A percentile compares a stretch with the other conserved stretches of the same genome.
Conservation (phyloP, 2,113 vertebrate genomes). For the Leucopsar rothschildi region DNA sequence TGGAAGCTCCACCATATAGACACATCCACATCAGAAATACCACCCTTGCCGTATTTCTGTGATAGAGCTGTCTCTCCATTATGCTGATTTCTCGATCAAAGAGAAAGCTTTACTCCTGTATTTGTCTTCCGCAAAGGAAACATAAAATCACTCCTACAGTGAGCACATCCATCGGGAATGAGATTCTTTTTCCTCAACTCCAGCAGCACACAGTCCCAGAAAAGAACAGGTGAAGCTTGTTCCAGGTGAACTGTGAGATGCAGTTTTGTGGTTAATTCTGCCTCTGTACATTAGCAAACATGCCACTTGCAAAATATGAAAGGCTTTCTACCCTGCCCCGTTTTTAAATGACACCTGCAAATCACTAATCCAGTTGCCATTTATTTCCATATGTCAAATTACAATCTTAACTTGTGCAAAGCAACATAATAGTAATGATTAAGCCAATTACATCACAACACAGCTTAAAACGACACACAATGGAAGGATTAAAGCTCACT, state of each 20-base stretch:
- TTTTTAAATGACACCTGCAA: slow-evolving; percentile 54
- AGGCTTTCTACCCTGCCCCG: slow-evolving; percentile 18
- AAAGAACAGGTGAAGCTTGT: not conserved
- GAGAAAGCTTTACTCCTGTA: not conserved
- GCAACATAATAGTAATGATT: slow-evolving; percentile 61
- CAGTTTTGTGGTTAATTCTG: not conserved
- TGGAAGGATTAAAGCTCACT: slow-evolving; percentile 63
- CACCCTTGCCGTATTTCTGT: not conserved
- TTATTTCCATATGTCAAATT: slow-evolving; percentile 64
- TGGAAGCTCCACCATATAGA: not conserved
- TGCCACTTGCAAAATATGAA: slow-evolving; percentile 8
- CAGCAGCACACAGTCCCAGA: not conserved
- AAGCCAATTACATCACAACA: slow-evolving; percentile 67
- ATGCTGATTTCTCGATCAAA: not conserved
- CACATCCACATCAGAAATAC: not conserved
- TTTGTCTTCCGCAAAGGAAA: slow-evolving; percentile 1
- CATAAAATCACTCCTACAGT: not conserved
- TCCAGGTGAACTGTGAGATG: not conserved
- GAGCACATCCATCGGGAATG: not conserved
- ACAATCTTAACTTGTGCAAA: slow-evolving; percentile 57
- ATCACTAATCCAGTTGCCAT: slow-evolving; percentile 54
- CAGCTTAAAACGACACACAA: slow-evolving; percentile 60
- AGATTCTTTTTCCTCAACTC: not conserved
- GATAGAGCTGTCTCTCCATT: not conserved
- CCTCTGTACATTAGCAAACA: not conserved